A percentile compares a stretch with the other conserved stretches of the same genome.
These are phyloP conservation scores for Tenrec ecaudatus DNA, from an alignment of 2,113 vertebrate species.

Conservation along the genomic window DNA sequence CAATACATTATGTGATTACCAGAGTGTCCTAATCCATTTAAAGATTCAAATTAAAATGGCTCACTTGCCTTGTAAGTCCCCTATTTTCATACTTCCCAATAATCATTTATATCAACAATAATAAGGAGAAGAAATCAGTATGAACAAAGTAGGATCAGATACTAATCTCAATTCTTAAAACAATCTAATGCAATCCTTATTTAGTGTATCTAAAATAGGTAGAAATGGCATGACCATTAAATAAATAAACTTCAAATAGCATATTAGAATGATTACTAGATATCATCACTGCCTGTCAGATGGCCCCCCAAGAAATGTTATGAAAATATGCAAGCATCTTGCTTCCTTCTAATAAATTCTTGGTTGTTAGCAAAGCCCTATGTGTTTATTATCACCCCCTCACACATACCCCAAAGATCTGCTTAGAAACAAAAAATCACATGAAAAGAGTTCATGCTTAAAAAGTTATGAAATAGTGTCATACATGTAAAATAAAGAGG, in stretches of 20 bases:
- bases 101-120: too few relatives aligned
- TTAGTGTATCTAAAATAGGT: neutral
- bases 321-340: neutral
- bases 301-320: neutral
- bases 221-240: neutral
- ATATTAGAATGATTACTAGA: neutral
- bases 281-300: neutral
- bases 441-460: neutral
- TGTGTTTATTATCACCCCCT: neutral
- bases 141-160: too few relatives aligned
- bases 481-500: neutral
- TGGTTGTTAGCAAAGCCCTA: slow-evolving; percentile 15
- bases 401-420: neutral
- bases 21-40: too few relatives aligned
- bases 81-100: too few relatives aligned
- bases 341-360: slow-evolving; percentile 7
- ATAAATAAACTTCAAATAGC: neutral
- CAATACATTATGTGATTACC: too few relatives aligned
- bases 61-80: too few relatives aligned
- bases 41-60: too few relatives aligned
- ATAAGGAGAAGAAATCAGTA: too few relatives aligned
- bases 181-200: too few relatives aligned
- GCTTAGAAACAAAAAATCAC: slow-evolving; percentile 19
- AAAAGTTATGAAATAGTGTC: slow-evolving; percentile 3
- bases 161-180: too few relatives aligned